A percentile compares a stretch with the other conserved stretches of the same genome.
Conservation (phyloP, 2,888 invertebrate genomes). For the Aelia acuminata region DNA sequence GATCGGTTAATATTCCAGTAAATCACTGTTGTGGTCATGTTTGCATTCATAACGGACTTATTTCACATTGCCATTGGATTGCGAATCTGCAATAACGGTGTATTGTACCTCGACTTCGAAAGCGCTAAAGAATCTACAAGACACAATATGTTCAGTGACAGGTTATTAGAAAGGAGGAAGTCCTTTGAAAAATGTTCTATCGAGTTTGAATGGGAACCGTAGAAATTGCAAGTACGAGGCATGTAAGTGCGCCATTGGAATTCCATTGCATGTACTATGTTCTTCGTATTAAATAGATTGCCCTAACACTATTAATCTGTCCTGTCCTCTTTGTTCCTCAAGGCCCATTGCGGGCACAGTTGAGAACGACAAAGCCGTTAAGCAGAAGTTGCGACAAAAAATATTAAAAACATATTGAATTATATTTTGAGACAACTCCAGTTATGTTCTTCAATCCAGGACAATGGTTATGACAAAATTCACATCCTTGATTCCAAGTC, state of each 20-base stretch:
- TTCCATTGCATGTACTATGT: background rate
- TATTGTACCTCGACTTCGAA: background rate
- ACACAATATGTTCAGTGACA: background rate
- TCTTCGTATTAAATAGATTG: background rate
- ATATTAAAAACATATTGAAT: too few species aligned
- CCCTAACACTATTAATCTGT: background rate
- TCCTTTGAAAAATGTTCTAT: background rate
- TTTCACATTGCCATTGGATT: background rate
- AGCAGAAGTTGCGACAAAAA: too few species aligned
- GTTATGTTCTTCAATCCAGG: too few species aligned
- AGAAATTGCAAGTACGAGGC: background rate
- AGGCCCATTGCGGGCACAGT: too few species aligned
- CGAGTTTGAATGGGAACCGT: background rate
- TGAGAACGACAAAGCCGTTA: too few species aligned
- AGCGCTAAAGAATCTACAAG: slow-evolving; percentile 4
- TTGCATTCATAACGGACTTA: slow-evolving; percentile 11
- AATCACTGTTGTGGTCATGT: background rate
- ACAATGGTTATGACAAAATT: too few species aligned
- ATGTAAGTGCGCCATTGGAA: background rate
- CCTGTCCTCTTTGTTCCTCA: background rate
- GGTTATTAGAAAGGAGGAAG: slow-evolving; percentile 36
- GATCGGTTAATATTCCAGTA: background rate
- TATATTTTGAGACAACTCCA: too few species aligned
- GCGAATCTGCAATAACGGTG: background rate
- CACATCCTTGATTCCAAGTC: too few species aligned